Evolutionary conservation across 2,113 vertebrate genomes (phyloP).

Genomic region (Xenus cinereus): DNA sequence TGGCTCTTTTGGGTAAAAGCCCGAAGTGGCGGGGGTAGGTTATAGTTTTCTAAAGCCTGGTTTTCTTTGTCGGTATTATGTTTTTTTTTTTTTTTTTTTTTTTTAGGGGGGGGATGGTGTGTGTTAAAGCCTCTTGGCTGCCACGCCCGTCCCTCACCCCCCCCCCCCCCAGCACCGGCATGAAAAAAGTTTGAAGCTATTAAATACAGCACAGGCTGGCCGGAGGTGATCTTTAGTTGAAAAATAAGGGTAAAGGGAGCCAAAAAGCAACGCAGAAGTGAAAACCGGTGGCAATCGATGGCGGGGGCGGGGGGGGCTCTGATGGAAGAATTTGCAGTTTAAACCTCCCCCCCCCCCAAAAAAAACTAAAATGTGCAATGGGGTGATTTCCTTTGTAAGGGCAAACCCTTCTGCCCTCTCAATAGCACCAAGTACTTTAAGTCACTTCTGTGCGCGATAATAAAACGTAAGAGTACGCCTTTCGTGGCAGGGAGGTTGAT

Average conservation of each 20-base stretch:
- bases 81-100: background rate
- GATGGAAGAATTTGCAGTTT: background rate
- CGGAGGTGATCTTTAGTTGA: background rate
- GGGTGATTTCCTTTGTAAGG: background rate
- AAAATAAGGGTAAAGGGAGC: too few relatives aligned
- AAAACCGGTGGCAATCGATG: rapidly evolving
- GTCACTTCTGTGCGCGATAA: background rate
- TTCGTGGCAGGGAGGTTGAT: background rate
- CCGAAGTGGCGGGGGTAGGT: rapidly evolving
- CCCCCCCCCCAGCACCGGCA: too few relatives aligned
- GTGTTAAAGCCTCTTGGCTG: background rate
- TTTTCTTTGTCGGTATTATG: background rate
- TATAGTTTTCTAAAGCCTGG: background rate
- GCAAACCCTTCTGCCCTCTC: background rate
- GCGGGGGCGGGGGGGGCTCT: background rate
- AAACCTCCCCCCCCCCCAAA: too few relatives aligned
- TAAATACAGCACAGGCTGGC: background rate
- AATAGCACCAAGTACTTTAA: background rate
- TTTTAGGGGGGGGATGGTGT: background rate
- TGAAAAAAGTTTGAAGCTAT: background rate
- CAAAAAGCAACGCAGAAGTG: background rate
- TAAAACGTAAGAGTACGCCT: background rate
- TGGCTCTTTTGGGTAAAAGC: too few relatives aligned
- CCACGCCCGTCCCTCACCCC: background rate
- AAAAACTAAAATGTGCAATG: background rate